These are phyloP conservation scores for Papilio xuthus DNA, from an alignment of 1,140 invertebrate species.

Conservation along the genomic window DNA sequence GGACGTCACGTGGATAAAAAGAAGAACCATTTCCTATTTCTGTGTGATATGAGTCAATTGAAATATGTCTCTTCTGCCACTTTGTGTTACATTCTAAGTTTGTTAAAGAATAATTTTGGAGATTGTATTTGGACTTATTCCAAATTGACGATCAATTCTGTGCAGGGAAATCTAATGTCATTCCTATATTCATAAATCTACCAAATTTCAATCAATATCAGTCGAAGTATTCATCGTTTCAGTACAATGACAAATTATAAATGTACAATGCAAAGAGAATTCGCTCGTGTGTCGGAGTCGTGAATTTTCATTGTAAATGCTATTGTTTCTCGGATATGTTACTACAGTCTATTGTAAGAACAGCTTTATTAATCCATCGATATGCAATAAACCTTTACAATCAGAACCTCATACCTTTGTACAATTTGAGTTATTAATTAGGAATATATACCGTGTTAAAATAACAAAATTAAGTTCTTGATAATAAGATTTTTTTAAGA, in stretches of 20 bases:
- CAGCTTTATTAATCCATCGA: background rate
- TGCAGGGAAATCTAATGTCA: background rate
- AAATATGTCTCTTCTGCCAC: too few relatives aligned
- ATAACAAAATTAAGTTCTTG: too few relatives aligned
- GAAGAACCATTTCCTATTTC: too few relatives aligned
- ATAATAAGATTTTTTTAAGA: too few relatives aligned
- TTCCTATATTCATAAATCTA: background rate
- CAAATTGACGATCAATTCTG: background rate
- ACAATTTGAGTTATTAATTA: background rate
- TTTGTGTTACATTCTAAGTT: too few relatives aligned
- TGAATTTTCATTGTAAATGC: background rate
- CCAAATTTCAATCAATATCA: background rate
- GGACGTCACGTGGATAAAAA: too few relatives aligned
- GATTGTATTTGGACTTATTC: background rate
- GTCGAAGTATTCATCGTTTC: background rate
- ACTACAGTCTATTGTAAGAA: background rate
- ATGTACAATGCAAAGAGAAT: background rate
- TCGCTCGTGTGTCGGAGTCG: background rate
- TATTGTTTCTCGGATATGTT: background rate
- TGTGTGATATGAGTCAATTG: too few relatives aligned
- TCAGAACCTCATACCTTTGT: background rate
- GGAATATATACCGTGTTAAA: too few relatives aligned
- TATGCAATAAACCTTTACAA: background rate
- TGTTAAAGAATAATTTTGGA: background rate
- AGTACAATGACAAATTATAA: background rate